A percentile compares a stretch with the other conserved stretches of the same genome.
Evolutionary conservation across 1,140 invertebrate species (phyloP).

Genomic region (Zaprionus gabonicus): DNA sequence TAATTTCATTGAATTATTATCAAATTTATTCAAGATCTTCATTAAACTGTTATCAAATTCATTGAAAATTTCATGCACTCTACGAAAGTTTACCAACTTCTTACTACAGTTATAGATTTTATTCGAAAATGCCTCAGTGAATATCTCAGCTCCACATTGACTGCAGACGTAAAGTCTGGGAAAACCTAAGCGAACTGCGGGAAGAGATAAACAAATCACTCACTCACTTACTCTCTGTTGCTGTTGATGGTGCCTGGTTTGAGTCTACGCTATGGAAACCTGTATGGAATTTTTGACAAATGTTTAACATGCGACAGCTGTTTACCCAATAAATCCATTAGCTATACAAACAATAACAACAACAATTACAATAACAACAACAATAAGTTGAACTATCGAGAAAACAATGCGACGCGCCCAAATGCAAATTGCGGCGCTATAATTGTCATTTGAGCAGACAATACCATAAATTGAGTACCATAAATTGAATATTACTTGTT

Average conservation of each 20-base stretch:
- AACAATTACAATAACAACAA: conserved; percentile 19
- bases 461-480: not conserved
- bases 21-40: not conserved
- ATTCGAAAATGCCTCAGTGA: not conserved
- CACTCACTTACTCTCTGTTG: conserved; percentile 3
- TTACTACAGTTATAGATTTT: not conserved
- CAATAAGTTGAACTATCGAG: conserved; percentile 56
- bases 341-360: conserved; percentile 62
- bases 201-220: conserved; percentile 46
- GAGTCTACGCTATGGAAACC: conserved; percentile 43
- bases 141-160: not conserved
- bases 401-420: conserved; percentile 50
- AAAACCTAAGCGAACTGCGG: conserved; percentile 10
- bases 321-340: conserved; percentile 82
- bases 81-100: not conserved
- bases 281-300: conserved; percentile 76
- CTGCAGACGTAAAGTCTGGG: conserved; percentile 61
- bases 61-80: too few species aligned
- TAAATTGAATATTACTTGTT: too few species aligned
- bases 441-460: conserved; percentile 56
- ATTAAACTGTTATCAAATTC: not conserved
- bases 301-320: conserved; percentile 75
- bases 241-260: not conserved
- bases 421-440: conserved; percentile 60
- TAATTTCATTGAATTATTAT: too few species aligned